These are phyloP conservation scores for Hoplias malabaricus DNA, from an alignment of 2,113 vertebrate species.

Conservation along the genomic window DNA sequence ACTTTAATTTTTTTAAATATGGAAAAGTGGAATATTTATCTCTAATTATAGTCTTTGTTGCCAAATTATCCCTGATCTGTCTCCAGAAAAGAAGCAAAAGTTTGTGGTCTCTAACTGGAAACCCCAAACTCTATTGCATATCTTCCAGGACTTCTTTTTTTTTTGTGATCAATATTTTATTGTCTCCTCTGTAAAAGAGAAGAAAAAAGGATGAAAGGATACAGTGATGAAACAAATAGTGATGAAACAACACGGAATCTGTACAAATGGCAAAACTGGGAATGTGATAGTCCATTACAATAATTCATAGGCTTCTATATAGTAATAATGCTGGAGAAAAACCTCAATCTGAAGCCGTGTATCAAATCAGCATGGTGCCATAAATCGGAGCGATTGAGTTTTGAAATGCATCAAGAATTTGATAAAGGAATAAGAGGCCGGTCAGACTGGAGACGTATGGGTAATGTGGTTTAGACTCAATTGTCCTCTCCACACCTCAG, in stretches of 20 bases:
- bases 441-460: constrained; percentile 6
- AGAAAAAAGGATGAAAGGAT: background rate
- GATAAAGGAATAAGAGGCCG: background rate
- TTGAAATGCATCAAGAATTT: background rate
- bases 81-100: background rate
- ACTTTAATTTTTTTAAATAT: too few species aligned
- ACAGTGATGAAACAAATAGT: background rate
- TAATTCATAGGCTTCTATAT: background rate
- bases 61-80: background rate
- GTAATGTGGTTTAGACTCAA: background rate
- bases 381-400: background rate
- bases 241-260: background rate
- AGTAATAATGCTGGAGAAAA: background rate
- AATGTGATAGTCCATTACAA: background rate
- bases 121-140: background rate
- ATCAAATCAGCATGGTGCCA: background rate
- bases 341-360: background rate
- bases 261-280: background rate
- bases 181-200: background rate
- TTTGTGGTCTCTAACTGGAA: background rate
- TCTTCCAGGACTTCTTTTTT: background rate
- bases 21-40: background rate
- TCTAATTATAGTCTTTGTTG: background rate
- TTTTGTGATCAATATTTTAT: constrained; percentile 1
- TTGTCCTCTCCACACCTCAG: background rate